Conservation (phyloP, 2,888 invertebrate genomes). For the Branchipolynoe longqiensis region DNA sequence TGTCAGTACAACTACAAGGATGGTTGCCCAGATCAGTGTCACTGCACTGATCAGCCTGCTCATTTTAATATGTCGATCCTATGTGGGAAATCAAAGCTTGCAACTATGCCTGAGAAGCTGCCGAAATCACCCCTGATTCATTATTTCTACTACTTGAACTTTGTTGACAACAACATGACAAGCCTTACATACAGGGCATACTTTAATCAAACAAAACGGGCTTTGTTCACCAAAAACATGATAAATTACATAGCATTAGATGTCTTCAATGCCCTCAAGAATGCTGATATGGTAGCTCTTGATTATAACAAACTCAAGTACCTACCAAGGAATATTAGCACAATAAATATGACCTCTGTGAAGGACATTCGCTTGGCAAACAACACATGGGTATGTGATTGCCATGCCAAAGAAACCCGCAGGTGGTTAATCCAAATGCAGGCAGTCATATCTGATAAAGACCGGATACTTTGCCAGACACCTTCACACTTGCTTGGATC, state of each 20-base stretch:
- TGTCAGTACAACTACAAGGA: background rate
- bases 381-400: slow-evolving; percentile 15
- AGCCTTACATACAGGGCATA: background rate
- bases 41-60: background rate
- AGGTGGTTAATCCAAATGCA: background rate
- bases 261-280: background rate
- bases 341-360: background rate
- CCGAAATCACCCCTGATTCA: background rate
- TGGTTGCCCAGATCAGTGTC: background rate
- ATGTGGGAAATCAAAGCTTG: background rate
- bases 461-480: background rate
- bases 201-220: background rate
- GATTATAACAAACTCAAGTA: background rate
- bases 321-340: background rate
- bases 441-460: background rate
- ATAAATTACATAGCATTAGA: background rate
- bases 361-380: background rate
- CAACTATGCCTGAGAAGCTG: background rate
- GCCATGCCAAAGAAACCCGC: background rate
- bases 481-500: background rate
- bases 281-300: background rate
- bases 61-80: background rate
- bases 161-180: background rate
- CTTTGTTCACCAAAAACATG: background rate
- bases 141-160: background rate